Conservation (phyloP, 2,797 vertebrate genomes). For the Brachymystax lenok region DNA sequence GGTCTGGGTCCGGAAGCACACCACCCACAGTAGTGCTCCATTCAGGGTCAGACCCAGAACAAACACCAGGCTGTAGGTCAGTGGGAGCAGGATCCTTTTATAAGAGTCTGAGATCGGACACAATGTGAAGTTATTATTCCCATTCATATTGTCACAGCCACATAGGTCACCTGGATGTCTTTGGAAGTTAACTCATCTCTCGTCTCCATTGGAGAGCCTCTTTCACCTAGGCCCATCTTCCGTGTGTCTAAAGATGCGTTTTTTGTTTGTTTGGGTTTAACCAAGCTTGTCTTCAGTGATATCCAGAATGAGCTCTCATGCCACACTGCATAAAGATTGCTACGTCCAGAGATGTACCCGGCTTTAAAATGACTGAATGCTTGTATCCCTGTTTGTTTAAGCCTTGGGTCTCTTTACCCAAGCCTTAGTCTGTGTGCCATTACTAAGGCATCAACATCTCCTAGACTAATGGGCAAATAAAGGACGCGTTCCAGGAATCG, state of each 20-base stretch:
- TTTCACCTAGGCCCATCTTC: not conserved
- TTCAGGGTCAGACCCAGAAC: constrained; percentile 67
- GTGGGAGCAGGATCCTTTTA: constrained; percentile 54
- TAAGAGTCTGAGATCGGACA: constrained; percentile 57
- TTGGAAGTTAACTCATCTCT: not conserved
- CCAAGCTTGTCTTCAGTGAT: not conserved
- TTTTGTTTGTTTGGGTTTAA: not conserved
- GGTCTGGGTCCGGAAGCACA: constrained; percentile 40
- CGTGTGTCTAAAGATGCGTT: not conserved
- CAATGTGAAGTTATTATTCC: not conserved
- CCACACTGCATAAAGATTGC: not conserved
- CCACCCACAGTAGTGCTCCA: constrained; percentile 52
- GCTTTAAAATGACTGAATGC: not conserved
- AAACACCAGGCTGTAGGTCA: constrained; percentile 65
- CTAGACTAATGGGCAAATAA: constrained; percentile 2
- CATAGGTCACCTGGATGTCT: not conserved
- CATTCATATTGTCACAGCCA: constrained; percentile 8
- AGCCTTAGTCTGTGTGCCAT: constrained; percentile 18
- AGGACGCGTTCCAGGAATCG: not conserved
- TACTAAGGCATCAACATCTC: constrained; percentile 1
- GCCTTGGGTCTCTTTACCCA: constrained; percentile 21
- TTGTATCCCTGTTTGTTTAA: constrained; percentile 47
- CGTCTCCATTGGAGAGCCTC: not conserved
- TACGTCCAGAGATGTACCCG: not conserved
- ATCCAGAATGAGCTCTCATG: not conserved